Base-by-base conservation (phyloP, 2,113 vertebrate genomes). In the Mormoops blainvillei region DNA sequence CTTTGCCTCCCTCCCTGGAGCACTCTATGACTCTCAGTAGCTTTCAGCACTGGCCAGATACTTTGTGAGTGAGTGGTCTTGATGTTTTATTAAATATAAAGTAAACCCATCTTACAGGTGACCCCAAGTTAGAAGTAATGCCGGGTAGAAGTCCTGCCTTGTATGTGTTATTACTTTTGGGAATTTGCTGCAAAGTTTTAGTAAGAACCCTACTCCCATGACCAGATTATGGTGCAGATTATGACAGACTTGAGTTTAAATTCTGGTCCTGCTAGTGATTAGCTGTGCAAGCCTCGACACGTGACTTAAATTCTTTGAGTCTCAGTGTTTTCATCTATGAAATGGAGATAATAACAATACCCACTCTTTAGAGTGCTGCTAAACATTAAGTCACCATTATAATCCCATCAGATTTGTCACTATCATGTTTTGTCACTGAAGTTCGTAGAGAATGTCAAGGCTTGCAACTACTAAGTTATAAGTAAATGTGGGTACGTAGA, bases 11-110 rank as follows among this genome's bases (percentile, higher is more conserved):
- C 18, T 24, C 52, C 4, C 31, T 13, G 70, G 31, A 73, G 54
- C 5, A 31, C 4, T 58, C 11, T 78, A 11, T 2, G 31, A 7
- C 13, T 74, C 65, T 28, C 61, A 10, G 31, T 73, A 45, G 45
- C 43, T 67, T 10, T 73, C 9, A 52, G 15, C 0, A 12, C 3
- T 43, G 5, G 0, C 5, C 3, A 10, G 15, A 2, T 18, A 4
- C n/a, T 18, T 7, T 52, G 3, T 3, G 74, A 7, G 3, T 24
- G 12, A 70, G 7, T 14, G 7, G 10, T 19, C 12, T 78, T 54
- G 26, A 68, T 26, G 13, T 3, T 85, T 78, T 43, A 81, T 45
- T 68, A 70, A 20, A 78, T 33, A 24, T n/a, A 28, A 20, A 45
- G 9, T 78, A 80, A 91, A 48, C 14, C 26, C 28, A 48, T 0